Conservation (phyloP, 2,888 invertebrate species). For the Caenorhabditis angaria region DNA sequence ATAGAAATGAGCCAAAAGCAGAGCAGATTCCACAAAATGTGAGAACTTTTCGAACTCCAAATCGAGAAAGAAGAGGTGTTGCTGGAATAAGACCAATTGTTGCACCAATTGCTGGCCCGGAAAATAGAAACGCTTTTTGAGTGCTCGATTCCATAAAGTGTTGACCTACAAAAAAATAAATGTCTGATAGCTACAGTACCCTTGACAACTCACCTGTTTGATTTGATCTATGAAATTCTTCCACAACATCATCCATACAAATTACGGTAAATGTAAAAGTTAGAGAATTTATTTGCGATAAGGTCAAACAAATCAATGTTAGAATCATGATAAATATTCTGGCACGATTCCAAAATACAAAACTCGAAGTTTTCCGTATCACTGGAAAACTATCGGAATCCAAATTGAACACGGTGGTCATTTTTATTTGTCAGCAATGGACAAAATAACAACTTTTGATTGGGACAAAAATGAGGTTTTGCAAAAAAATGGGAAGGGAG, state of each 20-base stretch:
- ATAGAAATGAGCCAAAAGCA: conserved; percentile 20
- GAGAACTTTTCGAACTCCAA: conserved; percentile 8
- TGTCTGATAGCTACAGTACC: neutral
- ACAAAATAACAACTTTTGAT: no score
- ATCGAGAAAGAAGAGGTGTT: conserved; percentile 6
- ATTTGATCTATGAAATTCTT: neutral
- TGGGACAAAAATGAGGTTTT: no score
- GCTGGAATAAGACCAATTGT: conserved; percentile 17
- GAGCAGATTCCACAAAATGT: conserved; percentile 28
- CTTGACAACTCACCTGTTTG: neutral
- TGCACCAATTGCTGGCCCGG: conserved; percentile 25
- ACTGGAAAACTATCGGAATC: neutral
- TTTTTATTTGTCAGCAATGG: neutral
- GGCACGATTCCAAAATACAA: conserved; percentile 35
- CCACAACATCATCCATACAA: conserved; percentile 39
- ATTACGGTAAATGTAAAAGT: conserved; percentile 43
- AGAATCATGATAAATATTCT: conserved; percentile 23
- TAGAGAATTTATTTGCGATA: conserved; percentile 24
- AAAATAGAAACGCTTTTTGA: conserved; percentile 19
- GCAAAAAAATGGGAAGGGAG: no score
- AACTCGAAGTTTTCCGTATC: conserved; percentile 32
- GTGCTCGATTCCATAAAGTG: conserved; percentile 24
- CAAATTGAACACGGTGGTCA: neutral
- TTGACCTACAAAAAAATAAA: neutral
- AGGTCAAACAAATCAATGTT: conserved; percentile 23